Evolutionary conservation across 2,113 vertebrate species (phyloP).

Genomic region (Ondatra zibethicus): DNA sequence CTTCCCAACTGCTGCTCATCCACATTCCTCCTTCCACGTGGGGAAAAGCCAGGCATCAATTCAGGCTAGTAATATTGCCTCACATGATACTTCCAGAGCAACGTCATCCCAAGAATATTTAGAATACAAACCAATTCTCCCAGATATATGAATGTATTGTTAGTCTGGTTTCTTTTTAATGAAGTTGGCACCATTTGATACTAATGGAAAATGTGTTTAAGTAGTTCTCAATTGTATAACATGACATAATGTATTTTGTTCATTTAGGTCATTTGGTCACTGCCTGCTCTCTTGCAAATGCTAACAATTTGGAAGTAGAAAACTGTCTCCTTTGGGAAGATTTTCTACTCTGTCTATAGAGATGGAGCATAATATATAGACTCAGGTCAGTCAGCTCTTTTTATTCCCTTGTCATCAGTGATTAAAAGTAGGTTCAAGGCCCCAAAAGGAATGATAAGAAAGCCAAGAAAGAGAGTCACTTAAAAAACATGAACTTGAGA

Average conservation of each 20-base stretch:
- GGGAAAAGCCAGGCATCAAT: constrained; percentile 53
- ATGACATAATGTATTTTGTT: neutral
- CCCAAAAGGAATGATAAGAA: neutral
- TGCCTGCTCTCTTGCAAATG: constrained; percentile 20
- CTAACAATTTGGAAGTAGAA: neutral
- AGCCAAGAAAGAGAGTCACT: neutral
- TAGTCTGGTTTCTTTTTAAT: constrained; percentile 28
- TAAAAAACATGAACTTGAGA: neutral
- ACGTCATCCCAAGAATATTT: neutral
- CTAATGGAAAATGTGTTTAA: neutral
- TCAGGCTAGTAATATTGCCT: constrained; percentile 21
- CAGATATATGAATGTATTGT: neutral
- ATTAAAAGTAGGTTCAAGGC: neutral
- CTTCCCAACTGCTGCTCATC: constrained; percentile 74
- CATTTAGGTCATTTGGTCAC: neutral
- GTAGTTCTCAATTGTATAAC: neutral
- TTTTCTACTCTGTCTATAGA: neutral
- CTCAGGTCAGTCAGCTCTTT: neutral
- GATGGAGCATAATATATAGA: neutral
- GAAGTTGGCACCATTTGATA: constrained; percentile 4
- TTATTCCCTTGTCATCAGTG: neutral
- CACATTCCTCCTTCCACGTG: neutral
- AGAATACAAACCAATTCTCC: constrained; percentile 10
- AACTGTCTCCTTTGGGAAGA: neutral
- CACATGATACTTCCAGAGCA: neutral